Evolutionary conservation across 1,140 invertebrate species (phyloP).

Genomic region (Colletes gigas): DNA sequence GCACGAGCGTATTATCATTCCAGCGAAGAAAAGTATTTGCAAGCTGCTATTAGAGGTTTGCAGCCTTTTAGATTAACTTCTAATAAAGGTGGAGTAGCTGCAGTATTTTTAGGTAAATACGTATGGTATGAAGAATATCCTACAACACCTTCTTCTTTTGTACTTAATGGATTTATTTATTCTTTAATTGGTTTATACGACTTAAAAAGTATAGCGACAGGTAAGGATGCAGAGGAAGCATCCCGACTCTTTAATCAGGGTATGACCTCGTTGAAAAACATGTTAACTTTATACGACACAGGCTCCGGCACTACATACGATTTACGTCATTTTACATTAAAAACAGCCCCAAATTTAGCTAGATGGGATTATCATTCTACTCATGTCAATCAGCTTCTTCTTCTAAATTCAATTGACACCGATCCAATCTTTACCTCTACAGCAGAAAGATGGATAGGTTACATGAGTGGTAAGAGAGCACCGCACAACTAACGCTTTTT

Average conservation of each 20-base stretch:
- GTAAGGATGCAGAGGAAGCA: conserved; percentile 84
- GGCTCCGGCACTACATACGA: conserved; percentile 98
- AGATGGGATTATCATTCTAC: conserved; percentile 99
- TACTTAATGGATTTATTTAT: conserved; percentile 99
- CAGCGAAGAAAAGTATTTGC: conserved; percentile 88
- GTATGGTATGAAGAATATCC: conserved; percentile 99
- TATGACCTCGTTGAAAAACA: conserved; percentile 92
- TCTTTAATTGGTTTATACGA: conserved; percentile 98
- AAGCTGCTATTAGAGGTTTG: conserved; percentile 90
- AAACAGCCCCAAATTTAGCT: conserved; percentile 94
- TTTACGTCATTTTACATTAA: conserved; percentile 94
- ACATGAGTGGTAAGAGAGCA: conserved; percentile 96
- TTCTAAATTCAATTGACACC: conserved; percentile 93
- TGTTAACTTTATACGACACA: conserved; percentile 96
- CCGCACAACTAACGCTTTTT: conserved; percentile 89
- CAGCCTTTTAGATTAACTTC: conserved; percentile 89
- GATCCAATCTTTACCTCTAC: conserved; percentile 91
- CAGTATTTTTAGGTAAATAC: conserved; percentile 91
- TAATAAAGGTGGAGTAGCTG: conserved; percentile 90
- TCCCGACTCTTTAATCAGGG: conserved; percentile 91
- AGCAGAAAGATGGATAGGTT: conserved; percentile 96
- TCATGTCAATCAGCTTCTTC: conserved; percentile 97
- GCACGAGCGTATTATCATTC: conserved; percentile 93
- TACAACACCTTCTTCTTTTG: conserved; percentile 95
- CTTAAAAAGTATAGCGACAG: conserved; percentile 87